Base-by-base conservation (phyloP, 1,140 invertebrate species). In the Ephestia elutella region DNA sequence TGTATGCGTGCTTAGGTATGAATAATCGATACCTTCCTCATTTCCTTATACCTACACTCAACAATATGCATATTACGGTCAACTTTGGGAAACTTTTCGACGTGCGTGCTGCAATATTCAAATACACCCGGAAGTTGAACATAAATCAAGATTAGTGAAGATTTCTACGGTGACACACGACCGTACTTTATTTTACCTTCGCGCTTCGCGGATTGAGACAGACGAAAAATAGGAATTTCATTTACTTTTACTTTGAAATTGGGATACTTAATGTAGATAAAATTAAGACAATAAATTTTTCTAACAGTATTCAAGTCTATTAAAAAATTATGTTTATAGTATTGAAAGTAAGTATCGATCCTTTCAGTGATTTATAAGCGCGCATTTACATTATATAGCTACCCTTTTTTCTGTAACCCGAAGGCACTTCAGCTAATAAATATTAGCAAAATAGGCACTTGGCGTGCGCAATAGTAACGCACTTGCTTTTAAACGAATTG, bases 401-500 rank as follows among this genome's bases (percentile, higher is more conserved):
- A 49, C 44, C 62, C 65, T 63, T 80, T 76, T 78, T 75, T 73
- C 68, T 71, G 66, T 20, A 60, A 68, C 65, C 71, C 65, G 55
- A 74, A 84, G 75, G 73, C 68, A 67, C 62, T 73, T 69, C 58
- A 55, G 59, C 56, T 59, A 80, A 86, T 86, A 87, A 87, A 84
- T 86, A 86, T 86, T 85, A 85, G 75, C 70, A 75, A 87, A 44
- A 82, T 80, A 80, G 82, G 82, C 69, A 75, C 73, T 87, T 76
- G 68, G 73, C 73, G 83, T 80, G 81, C 78, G 77, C 73, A 75
- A 71, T 67, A 71, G 68, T 72, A 75, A 75, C 77, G 81, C 75
- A 80, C 72, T 80, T 67, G 82, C 85, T 87, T 87, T 87, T 87
- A 87, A 87, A 86, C 78, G 80, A 86, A 87, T 87, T 86, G 85